Conservation (phyloP, 2,113 vertebrate genomes). For the Silurus asotus region DNA sequence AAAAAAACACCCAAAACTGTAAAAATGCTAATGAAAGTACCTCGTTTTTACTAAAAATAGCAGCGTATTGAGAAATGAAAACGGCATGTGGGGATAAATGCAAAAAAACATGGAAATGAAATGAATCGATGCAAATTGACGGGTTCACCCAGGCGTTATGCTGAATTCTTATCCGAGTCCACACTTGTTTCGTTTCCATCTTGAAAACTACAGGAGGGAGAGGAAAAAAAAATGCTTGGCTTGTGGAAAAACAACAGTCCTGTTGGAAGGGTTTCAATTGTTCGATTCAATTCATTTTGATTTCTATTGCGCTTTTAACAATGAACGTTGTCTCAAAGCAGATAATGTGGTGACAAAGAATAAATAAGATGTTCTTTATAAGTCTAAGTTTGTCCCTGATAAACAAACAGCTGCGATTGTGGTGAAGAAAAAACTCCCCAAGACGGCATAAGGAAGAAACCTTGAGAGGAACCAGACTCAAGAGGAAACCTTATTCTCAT, state of each 20-base stretch:
- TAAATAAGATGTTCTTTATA: too few relatives aligned
- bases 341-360: too few relatives aligned
- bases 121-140: slow-evolving; percentile 21
- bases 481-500: too few relatives aligned
- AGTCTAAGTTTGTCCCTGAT: too few relatives aligned
- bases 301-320: too few relatives aligned
- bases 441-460: too few relatives aligned
- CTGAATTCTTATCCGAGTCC: slow-evolving; percentile 27
- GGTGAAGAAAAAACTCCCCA: too few relatives aligned
- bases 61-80: too few relatives aligned
- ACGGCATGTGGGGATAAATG: not conserved
- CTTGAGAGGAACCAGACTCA: too few relatives aligned
- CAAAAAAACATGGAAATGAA: slow-evolving; percentile 8
- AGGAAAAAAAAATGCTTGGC: not conserved
- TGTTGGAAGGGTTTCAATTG: not conserved
- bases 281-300: too few relatives aligned
- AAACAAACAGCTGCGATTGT: too few relatives aligned
- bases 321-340: too few relatives aligned
- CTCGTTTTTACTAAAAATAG: not conserved
- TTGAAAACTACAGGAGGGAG: not conserved
- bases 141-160: not conserved
- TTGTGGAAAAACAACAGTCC: not conserved
- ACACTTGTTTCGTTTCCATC: not conserved
- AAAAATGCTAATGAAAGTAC: not conserved
- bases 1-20: not conserved